Evolutionary conservation across 2,113 vertebrate genomes (phyloP), one percentile per base, ranked within the genome.

Genomic region (Corapipo altera): DNA sequence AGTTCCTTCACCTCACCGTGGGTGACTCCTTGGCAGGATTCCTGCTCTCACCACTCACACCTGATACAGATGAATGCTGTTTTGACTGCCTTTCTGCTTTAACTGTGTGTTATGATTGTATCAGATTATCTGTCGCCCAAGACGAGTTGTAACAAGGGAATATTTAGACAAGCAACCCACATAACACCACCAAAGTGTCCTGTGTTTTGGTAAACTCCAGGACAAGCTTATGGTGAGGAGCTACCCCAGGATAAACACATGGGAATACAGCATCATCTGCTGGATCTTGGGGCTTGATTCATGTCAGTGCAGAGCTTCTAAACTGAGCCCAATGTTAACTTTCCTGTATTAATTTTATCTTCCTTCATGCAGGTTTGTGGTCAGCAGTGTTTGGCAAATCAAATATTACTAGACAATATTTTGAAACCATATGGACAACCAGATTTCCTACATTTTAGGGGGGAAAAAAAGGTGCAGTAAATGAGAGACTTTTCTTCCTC

Each of bases 1-100:
- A 97, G 95, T 75, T 97, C 97, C 96, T 95, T 92, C 90, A 78
- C 59, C 75, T 96, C 92, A 78, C 2, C 15, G 85, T 77, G 82
- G 92, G 92, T 12, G 23, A 94, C 89, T 64, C 78, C 94, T 88
- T 95, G 92, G 96, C 88, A 95, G 88, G 75, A 77, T 95, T 95
- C 91, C 71, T 96, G 77, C 37, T 89, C 91, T 96, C 87, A 66
- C 84, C 91, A 84, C 88, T 76, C 97, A 91, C 92, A 67, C 84
- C 70, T 24, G 35, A 73, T 79, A 85, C 74, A 91, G 65, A 57
- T 49, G 12, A 62, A 49, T 48, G 46, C 22, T 89, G 8, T 89
- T 95, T 88, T 91, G 54, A 64, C 62, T 72, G 58, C 41, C 73
- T 78, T 87, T 74, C 67, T 85, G 85, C 79, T 95, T 93, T 72